Conservation (phyloP, 2,113 vertebrate genomes). For the Crotophaga sulcirostris region DNA sequence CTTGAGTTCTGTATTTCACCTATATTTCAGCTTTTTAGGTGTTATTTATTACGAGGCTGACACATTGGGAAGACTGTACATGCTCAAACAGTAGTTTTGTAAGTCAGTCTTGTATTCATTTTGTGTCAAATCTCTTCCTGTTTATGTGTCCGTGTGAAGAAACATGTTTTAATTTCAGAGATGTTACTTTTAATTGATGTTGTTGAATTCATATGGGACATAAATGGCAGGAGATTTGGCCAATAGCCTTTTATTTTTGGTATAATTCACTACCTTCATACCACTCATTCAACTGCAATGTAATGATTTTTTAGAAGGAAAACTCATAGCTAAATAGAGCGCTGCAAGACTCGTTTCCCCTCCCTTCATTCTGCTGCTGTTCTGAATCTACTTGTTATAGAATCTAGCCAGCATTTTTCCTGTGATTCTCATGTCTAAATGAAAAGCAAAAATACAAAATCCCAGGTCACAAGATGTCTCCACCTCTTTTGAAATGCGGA, state of each 20-base stretch:
- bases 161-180: background rate
- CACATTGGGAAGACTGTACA: background rate
- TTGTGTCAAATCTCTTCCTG: background rate
- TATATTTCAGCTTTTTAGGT: background rate
- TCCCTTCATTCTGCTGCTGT: background rate
- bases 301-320: background rate
- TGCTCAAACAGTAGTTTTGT: background rate
- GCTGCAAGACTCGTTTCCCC: background rate
- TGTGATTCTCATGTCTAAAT: background rate
- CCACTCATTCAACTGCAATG: background rate
- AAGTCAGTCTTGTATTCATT: background rate
- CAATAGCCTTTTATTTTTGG: background rate
- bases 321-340: background rate
- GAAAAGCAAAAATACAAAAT: background rate
- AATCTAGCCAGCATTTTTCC: background rate
- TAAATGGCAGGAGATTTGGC: background rate
- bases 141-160: background rate
- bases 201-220: background rate
- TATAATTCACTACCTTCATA: background rate
- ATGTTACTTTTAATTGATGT: background rate
- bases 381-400: background rate
- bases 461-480: background rate
- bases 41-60: background rate
- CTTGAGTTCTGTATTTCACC: background rate
- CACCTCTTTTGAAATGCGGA: background rate